Evolutionary conservation across 2,888 invertebrate genomes (phyloP), one percentile per base, ranked within the genome.

Genomic region (Cheilosia scutellata): DNA sequence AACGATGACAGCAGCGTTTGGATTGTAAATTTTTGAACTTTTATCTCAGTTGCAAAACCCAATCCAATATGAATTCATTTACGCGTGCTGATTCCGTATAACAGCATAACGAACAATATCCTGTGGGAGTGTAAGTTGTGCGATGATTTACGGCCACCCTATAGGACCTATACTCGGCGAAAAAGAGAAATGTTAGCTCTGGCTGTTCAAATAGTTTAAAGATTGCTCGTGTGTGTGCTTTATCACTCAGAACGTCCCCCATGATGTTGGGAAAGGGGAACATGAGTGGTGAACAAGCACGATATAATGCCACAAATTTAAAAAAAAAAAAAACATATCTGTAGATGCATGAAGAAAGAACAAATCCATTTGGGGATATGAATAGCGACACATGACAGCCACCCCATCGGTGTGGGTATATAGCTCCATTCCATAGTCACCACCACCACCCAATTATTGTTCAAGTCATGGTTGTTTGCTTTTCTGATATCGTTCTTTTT

Each of bases 401-500:
- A 65, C 60, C 42, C 40, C 40, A 75, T 53, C 40, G 49, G 47
- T 49, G 66, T 60, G 51, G 20, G 49, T 44, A 65, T 40, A 11
- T 25, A 27, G 25, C n/a, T 13, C 13, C 51, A 51, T 13, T 13
- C 13, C 51, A 51, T 13, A 5, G 20, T 27, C 72, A 13, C 25
- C 49, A 37, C 4, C 47, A 44, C 51, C 37, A 44, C 66, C 65
- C 74, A 74, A 51, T 66, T 13, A 66, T 47, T 68, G 42, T 62
- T 66, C 68, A 55, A 68, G 68, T 80, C 80, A 75, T 55, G 68
- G 80, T 25, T 68, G 47, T 75, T 75, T 80, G 55, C 33, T 80
- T 37, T 68, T 80, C 47, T 62, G 27, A 16, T 51, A 27, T 62
- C 51, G n/a, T 33, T 53, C 16, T 55, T 47, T 25, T 33, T 57